Evolutionary conservation across 2,113 vertebrate species (phyloP).

Genomic region (Mugil cephalus): DNA sequence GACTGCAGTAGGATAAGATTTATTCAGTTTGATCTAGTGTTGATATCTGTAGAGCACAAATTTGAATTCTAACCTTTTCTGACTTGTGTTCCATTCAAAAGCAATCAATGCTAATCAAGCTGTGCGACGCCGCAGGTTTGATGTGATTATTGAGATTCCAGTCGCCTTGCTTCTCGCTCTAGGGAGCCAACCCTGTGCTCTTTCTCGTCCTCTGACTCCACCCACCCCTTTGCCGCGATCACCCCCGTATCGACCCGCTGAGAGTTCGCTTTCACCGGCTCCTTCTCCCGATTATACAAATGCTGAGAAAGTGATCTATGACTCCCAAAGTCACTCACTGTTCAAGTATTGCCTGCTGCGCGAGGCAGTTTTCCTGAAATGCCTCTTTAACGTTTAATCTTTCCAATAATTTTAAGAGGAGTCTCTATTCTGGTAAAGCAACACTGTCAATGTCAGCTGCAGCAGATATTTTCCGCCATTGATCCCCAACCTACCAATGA

Average conservation of each 20-base stretch:
- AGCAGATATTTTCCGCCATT: conserved; percentile 27
- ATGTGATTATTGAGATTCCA: conserved; percentile 82
- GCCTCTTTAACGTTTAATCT: not conserved
- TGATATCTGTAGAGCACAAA: conserved; percentile 17
- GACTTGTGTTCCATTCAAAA: conserved; percentile 59
- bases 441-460: conserved; percentile 7
- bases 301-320: conserved; percentile 55
- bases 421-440: not conserved
- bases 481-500: conserved; percentile 43
- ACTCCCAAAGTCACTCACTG: conserved; percentile 26
- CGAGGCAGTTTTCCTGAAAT: not conserved
- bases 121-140: conserved; percentile 68
- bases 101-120: conserved; percentile 78
- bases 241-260: conserved; percentile 52
- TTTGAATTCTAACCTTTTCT: conserved; percentile 37
- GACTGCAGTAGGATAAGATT: conserved; percentile 17
- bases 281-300: conserved; percentile 37
- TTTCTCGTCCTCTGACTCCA: conserved; percentile 39
- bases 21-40: not conserved
- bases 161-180: conserved; percentile 49
- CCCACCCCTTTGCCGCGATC: conserved; percentile 49
- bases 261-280: conserved; percentile 13
- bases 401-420: not conserved
- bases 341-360: conserved; percentile 12
- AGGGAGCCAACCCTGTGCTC: conserved; percentile 50